Percentiles rank a stretch among this genome's conserved stretches.
Conservation (phyloP, 2,797 vertebrate genomes). For the Poeciliopsis infans region DNA sequence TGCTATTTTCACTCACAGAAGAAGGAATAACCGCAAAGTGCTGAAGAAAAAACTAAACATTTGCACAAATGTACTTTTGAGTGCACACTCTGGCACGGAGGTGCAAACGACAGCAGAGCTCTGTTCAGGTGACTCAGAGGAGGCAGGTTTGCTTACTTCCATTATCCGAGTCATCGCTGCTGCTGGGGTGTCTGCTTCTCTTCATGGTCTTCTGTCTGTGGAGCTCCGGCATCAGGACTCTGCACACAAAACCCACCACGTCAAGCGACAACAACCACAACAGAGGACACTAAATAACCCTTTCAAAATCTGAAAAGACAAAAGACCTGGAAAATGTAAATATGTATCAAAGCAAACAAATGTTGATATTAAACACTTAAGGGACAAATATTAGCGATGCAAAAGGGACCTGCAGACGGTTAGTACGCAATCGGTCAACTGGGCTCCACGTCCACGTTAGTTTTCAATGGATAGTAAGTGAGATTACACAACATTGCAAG, state of each 20-base stretch:
- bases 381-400: not conserved
- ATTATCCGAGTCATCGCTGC: constrained; percentile 98
- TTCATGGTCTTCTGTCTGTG: constrained; percentile 87
- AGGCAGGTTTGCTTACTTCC: constrained; percentile 88
- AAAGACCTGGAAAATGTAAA: not conserved
- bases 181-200: constrained; percentile 91
- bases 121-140: constrained; percentile 41
- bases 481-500: not conserved
- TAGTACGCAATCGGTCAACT: not conserved
- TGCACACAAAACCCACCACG: constrained; percentile 23
- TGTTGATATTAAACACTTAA: not conserved
- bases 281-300: not conserved
- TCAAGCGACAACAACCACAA: not conserved
- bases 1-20: not conserved
- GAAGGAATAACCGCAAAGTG: not conserved
- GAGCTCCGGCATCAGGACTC: constrained; percentile 40
- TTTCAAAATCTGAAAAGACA: not conserved
- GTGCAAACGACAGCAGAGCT: not conserved
- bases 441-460: not conserved
- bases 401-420: not conserved
- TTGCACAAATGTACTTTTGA: constrained; percentile 1
- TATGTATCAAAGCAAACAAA: not conserved
- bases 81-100: not conserved
- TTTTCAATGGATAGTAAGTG: not conserved
- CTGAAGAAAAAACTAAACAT: not conserved